Conservation (phyloP, 2,113 vertebrate genomes). For the Fulica atra region DNA sequence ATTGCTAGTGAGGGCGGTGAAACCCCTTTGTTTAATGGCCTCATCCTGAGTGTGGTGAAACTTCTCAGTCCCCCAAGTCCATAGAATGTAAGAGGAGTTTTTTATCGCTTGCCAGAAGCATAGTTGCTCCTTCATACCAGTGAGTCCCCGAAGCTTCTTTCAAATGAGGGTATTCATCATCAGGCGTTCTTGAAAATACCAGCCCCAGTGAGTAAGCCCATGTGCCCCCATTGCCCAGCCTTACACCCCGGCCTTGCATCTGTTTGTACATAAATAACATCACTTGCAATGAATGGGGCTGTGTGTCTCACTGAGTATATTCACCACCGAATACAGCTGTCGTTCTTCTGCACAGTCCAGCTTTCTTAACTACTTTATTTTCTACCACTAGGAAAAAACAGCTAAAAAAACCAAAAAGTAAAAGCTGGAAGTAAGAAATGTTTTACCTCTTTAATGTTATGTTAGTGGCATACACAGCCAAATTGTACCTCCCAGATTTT, state of each 20-base stretch:
- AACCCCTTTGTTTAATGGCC: background rate
- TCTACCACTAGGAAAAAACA: background rate
- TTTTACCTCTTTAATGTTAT: background rate
- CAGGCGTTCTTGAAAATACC: background rate
- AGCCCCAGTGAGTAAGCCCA: background rate
- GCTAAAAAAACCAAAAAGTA: background rate
- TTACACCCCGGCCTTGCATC: background rate
- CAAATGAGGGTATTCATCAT: background rate
- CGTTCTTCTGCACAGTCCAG: background rate
- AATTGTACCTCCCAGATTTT: background rate
- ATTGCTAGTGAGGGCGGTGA: background rate
- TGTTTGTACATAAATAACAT: constrained; percentile 8
- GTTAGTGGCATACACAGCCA: background rate
- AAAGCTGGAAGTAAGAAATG: background rate
- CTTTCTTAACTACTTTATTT: background rate
- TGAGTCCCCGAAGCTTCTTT: background rate
- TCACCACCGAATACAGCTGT: background rate
- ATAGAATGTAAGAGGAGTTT: background rate
- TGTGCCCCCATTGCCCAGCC: background rate
- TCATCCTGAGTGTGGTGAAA: background rate
- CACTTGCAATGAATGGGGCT: background rate
- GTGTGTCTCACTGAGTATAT: background rate
- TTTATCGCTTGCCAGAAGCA: background rate
- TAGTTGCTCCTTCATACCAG: background rate
- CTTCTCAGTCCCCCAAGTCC: background rate